These are phyloP conservation scores for Drosophila kuntzei DNA, from an alignment of 2,888 invertebrate genomes.

Conservation along the genomic window DNA sequence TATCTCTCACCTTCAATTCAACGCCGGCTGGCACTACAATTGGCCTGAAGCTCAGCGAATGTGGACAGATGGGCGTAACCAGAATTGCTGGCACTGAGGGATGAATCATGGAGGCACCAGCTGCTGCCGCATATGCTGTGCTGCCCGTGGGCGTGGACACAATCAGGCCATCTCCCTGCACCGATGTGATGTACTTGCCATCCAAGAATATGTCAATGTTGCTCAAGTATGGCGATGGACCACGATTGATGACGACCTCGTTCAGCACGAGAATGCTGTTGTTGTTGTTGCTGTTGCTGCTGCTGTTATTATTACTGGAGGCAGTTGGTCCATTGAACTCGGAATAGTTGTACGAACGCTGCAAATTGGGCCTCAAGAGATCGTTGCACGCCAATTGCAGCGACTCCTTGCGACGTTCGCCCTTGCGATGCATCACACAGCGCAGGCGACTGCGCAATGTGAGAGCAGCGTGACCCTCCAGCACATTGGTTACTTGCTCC, in stretches of 20 bases:
- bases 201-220: constrained; percentile 98
- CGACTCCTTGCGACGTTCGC: constrained; percentile 78
- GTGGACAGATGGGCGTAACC: constrained; percentile 99
- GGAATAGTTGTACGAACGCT: constrained; percentile 29
- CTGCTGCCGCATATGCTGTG: constrained; percentile 97
- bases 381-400: constrained; percentile 42
- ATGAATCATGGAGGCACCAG: constrained; percentile 99
- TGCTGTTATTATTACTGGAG: constrained; percentile 50
- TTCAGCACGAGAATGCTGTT: constrained; percentile 90
- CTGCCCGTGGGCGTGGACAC: constrained; percentile 98
- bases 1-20: constrained; percentile 90
- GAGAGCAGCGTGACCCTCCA: constrained; percentile 97
- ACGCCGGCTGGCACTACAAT: constrained; percentile 99
- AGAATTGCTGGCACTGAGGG: constrained; percentile 98
- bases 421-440: constrained; percentile 93
- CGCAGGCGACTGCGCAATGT: constrained; percentile 95
- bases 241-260: constrained; percentile 98
- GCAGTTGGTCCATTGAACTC: constrained; percentile 15
- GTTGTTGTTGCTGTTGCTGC: constrained; percentile 1
- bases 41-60: constrained; percentile 97
- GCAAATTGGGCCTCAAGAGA: constrained; percentile 31
- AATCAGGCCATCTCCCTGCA: constrained; percentile 96
- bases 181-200: constrained; percentile 97
- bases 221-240: constrained; percentile 96
- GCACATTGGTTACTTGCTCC: constrained; percentile 96